phyloP scores from a whole-genome alignment of 2,113 vertebrate genomes.

The Nymphicus hollandicus region DNA sequence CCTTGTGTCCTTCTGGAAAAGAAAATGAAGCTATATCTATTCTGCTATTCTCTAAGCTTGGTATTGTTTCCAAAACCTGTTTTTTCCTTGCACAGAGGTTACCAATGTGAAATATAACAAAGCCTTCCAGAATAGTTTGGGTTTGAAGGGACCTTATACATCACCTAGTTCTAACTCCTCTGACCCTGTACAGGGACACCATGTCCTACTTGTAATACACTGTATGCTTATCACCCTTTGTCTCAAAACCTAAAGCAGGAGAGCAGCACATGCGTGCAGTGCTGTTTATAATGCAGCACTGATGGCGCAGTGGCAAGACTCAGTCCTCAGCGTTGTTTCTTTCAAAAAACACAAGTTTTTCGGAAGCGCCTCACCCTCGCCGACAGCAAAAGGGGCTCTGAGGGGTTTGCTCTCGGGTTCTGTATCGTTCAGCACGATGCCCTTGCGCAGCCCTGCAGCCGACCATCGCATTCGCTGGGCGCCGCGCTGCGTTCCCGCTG shows the following conservation, averaged over 20 bases:
- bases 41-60: not conserved
- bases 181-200: not conserved
- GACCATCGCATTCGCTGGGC: too few species aligned
- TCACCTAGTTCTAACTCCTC: not conserved
- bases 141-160: not conserved
- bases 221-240: not conserved
- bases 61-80: not conserved
- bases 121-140: not conserved
- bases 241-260: not conserved
- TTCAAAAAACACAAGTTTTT: not conserved
- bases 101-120: not conserved
- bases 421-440: too few species aligned
- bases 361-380: not conserved
- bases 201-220: not conserved
- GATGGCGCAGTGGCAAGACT: not conserved
- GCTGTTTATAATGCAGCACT: not conserved
- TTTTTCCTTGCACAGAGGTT: not conserved
- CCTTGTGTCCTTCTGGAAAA: not conserved
- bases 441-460: too few species aligned
- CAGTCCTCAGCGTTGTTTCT: not conserved
- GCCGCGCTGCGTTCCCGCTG: not conserved
- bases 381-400: not conserved
- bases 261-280: accelerated
- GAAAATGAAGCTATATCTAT: not conserved
- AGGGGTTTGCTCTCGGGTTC: not conserved